A percentile compares a stretch with the other conserved stretches of the same genome.
phyloP scores from a whole-genome alignment of 2,113 vertebrate genomes.

The Rhineura floridana region DNA sequence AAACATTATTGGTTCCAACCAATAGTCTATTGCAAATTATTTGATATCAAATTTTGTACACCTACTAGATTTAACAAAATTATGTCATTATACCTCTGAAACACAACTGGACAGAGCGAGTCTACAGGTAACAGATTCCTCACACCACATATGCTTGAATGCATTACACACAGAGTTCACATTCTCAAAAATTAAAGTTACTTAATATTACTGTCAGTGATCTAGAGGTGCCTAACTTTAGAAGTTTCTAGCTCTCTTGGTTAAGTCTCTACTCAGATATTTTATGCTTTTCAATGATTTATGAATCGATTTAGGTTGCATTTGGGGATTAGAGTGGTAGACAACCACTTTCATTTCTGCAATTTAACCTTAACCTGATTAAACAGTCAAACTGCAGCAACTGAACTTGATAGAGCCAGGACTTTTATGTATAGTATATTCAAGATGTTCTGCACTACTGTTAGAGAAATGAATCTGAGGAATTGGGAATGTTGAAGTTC shows the following conservation, averaged over 20 bases:
- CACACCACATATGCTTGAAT: not conserved
- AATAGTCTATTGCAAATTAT: constrained; percentile 3
- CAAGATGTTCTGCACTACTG: not conserved
- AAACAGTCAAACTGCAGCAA: not conserved
- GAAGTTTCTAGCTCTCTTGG: not conserved
- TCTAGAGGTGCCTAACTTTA: not conserved
- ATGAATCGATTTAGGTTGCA: not conserved
- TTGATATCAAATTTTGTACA: constrained; percentile 12
- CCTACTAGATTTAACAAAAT: not conserved
- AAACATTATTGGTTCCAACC: not conserved
- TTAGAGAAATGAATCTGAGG: not conserved
- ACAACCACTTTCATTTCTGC: not conserved
- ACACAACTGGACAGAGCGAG: not conserved
- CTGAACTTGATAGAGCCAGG: not conserved
- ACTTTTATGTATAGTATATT: not conserved
- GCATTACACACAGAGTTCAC: not conserved
- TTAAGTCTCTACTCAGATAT: not conserved
- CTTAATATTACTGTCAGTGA: not conserved
- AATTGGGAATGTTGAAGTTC: not conserved
- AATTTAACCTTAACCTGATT: constrained; percentile 26
- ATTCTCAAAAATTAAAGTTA: not conserved
- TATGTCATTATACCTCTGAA: constrained; percentile 11
- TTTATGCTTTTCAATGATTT: constrained; percentile 7
- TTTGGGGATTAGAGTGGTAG: not conserved
- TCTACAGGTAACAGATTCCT: not conserved